These are phyloP conservation scores for Branchipolynoe longqiensis DNA, from an alignment of 2,888 invertebrate species.

Conservation along the genomic window DNA sequence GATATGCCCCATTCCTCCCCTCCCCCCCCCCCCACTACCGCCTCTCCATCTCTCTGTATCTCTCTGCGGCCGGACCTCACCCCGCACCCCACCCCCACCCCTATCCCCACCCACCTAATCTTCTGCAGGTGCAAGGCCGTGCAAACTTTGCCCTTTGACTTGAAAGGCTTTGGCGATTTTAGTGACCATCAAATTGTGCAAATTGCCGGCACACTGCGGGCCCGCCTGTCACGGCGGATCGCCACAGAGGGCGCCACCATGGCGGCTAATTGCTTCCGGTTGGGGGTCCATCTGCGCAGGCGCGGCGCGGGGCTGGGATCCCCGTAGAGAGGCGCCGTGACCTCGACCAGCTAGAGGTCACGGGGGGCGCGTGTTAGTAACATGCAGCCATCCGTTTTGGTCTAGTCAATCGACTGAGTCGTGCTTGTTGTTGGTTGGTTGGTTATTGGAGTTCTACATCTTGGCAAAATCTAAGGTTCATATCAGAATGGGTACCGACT, in stretches of 20 bases:
- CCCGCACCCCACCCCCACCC: neutral
- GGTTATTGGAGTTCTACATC: too few species aligned
- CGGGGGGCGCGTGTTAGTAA: too few species aligned
- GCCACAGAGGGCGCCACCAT: conserved; percentile 12
- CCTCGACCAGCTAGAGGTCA: too few species aligned
- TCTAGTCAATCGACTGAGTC: too few species aligned
- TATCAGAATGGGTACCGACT: too few species aligned
- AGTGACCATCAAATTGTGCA: conserved; percentile 56
- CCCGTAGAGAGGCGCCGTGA: too few species aligned
- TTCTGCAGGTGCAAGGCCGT: conserved; percentile 32
- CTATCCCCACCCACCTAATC: neutral
- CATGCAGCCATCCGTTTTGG: too few species aligned
- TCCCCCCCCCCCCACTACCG: neutral
- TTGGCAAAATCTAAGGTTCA: too few species aligned
- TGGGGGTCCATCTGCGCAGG: conserved; percentile 23
- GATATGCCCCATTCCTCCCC: neutral
- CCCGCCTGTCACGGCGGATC: conserved; percentile 30
- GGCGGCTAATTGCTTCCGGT: conserved; percentile 45
- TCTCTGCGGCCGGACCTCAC: too few species aligned
- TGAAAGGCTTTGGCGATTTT: conserved; percentile 45
- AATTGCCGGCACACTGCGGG: conserved; percentile 25
- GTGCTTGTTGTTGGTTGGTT: too few species aligned
- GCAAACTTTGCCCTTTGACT: conserved; percentile 44
- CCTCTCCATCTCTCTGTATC: neutral
- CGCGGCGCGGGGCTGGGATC: conserved; percentile 1